Base-by-base conservation (phyloP, 2,797 vertebrate species). In the Danio choprae region DNA sequence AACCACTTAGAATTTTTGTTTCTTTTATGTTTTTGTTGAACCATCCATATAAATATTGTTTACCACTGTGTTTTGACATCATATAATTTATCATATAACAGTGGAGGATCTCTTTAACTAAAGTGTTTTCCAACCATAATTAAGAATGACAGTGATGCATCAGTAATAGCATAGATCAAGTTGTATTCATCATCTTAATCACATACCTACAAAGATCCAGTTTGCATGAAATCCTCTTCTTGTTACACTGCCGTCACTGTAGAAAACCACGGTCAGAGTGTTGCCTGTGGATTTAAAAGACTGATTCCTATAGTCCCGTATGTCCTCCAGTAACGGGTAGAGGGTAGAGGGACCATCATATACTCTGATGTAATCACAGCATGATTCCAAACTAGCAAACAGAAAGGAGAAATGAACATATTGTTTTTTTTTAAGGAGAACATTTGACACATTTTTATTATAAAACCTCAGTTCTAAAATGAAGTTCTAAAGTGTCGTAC, bases 341-440 rank as follows among this genome's bases (percentile, higher is more conserved):
- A 16, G 6, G 2, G 74, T 11, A 1, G 75, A 51, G 41, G 75
- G 69, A 15, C 81, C 75, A 40, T 82, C 69, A 58, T 67, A 82
- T 1, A 82, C 69, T 7, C 6, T 71, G 15, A 82, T 63, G 29
- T 41, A 62, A 62, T 82, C 69, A 53, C 74, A 76, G 60, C 74
- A 65, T 16, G 0, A 6, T 18, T 74, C 72, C 18, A 76, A 64
- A 8, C 74, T 76, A 36, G 9, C 22, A 62, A 0, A 16, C 2
- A 8, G 48, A n/a, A 1, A 72, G 6, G 6, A 71, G 10, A 18
- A 16, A 2, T n/a, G 11, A 41, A 59, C 12, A 59, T 59, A 59
- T 59, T 36, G 7, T 0, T n/a, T 68, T 85, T 1, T 44, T 53
- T 51, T 55, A 89, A 92, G 46, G 86, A 89, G 7, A 68, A 40